These are phyloP conservation scores for Hydropsyche betteni DNA, from an alignment of 2,888 invertebrate species.

Conservation along the genomic window DNA sequence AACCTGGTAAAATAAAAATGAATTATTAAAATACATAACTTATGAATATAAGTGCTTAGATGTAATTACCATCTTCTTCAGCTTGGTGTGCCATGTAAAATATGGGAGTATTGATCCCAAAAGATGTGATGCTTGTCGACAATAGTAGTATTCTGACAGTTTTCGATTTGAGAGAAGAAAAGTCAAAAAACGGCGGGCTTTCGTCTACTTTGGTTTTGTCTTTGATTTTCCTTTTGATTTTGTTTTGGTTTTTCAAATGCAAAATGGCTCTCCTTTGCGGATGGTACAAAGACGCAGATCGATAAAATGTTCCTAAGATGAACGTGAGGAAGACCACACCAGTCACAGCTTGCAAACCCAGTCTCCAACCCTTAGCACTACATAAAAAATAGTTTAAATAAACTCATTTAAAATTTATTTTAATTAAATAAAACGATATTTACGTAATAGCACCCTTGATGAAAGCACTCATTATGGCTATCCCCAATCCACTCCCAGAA, in stretches of 20 bases:
- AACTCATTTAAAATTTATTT: constrained; percentile 20
- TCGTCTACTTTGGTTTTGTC: constrained; percentile 81
- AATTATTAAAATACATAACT: neutral
- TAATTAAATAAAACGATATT: constrained; percentile 51
- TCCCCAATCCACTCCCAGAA: constrained; percentile 85
- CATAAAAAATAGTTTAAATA: constrained; percentile 53
- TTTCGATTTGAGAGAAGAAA: constrained; percentile 83
- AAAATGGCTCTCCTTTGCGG: constrained; percentile 87
- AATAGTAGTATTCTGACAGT: constrained; percentile 84
- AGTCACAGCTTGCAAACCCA: constrained; percentile 87
- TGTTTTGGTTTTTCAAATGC: constrained; percentile 84
- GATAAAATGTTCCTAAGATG: constrained; percentile 86
- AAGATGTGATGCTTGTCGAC: constrained; percentile 81
- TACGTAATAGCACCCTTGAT: constrained; percentile 83
- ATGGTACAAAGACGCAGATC: constrained; percentile 88
- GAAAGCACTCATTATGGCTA: constrained; percentile 84
- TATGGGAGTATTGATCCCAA: constrained; percentile 87
- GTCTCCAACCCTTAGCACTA: constrained; percentile 82
- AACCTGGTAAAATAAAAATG: constrained; percentile 55
- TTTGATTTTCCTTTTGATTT: constrained; percentile 80
- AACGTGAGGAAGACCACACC: constrained; percentile 84
- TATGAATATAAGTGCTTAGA: neutral
- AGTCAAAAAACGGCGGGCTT: constrained; percentile 86
- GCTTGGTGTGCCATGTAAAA: constrained; percentile 84
- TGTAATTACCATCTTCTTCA: constrained; percentile 71